These are phyloP conservation scores for Folsomia manolachei DNA, from an alignment of 2,888 invertebrate species.

Conservation along the genomic window DNA sequence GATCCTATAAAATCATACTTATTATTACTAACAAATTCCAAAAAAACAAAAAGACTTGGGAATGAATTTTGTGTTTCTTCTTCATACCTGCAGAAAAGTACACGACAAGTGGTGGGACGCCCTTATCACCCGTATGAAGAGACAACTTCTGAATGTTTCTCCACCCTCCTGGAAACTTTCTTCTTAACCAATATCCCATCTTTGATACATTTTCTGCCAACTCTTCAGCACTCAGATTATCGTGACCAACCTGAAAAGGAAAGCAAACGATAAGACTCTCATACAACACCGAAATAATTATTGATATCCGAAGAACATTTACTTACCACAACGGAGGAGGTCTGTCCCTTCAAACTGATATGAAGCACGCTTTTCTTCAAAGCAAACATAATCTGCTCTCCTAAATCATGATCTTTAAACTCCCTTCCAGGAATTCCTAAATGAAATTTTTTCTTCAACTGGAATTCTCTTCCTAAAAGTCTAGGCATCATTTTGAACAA, in stretches of 20 bases:
- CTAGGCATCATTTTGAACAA: constrained; percentile 40
- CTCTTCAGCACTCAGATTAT: constrained; percentile 35
- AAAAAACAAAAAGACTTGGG: background rate
- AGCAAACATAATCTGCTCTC: constrained; percentile 34
- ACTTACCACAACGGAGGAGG: constrained; percentile 41
- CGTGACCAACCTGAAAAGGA: constrained; percentile 41
- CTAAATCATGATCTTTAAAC: constrained; percentile 25
- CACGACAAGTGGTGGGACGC: constrained; percentile 41
- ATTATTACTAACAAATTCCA: background rate
- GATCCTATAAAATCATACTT: too few relatives aligned
- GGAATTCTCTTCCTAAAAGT: constrained; percentile 45
- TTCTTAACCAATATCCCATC: constrained; percentile 33
- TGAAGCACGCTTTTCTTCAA: constrained; percentile 43
- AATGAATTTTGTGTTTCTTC: background rate
- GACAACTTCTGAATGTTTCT: constrained; percentile 40
- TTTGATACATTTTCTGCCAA: constrained; percentile 37
- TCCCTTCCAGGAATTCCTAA: constrained; percentile 38
- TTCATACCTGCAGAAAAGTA: constrained; percentile 40
- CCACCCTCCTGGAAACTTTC: constrained; percentile 46
- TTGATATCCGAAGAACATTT: background rate
- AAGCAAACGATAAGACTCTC: too few relatives aligned
- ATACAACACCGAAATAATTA: background rate
- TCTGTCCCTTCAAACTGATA: constrained; percentile 39
- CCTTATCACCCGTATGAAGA: constrained; percentile 23
- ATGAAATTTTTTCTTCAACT: constrained; percentile 44